These are phyloP conservation scores for Heliconius hermathena DNA, from an alignment of 1,140 invertebrate genomes.

Conservation along the genomic window DNA sequence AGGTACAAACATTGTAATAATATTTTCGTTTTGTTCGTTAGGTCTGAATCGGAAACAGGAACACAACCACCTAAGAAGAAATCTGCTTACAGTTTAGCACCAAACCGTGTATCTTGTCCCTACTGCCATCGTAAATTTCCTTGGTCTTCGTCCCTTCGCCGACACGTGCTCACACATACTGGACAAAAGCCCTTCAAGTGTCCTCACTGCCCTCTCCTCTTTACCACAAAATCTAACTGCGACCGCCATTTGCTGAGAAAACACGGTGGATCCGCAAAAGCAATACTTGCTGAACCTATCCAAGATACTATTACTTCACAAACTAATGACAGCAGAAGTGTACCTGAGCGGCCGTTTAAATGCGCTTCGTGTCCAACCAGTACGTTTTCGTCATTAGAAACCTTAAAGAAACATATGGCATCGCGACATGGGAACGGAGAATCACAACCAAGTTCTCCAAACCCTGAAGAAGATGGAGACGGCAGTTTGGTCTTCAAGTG, in stretches of 20 bases:
- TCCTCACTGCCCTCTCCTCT: conserved; percentile 93
- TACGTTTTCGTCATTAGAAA: conserved; percentile 91
- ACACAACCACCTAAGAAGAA: conserved; percentile 89
- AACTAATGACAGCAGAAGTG: conserved; percentile 82
- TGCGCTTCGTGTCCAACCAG: conserved; percentile 92
- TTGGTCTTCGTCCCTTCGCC: conserved; percentile 95
- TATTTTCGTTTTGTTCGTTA: conserved; percentile 51
- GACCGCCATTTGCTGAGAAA: conserved; percentile 96
- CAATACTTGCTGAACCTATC: conserved; percentile 71
- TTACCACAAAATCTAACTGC: conserved; percentile 98
- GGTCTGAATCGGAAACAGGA: conserved; percentile 83
- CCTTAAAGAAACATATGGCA: conserved; percentile 89
- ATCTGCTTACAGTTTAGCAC: conserved; percentile 97
- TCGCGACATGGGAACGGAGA: conserved; percentile 84
- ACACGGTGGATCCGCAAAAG: conserved; percentile 85
- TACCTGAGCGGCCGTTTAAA: conserved; percentile 91
- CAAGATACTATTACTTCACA: conserved; percentile 57
- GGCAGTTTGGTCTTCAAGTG: conserved; percentile 93
- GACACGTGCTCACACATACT: conserved; percentile 96
- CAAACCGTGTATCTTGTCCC: conserved; percentile 95
- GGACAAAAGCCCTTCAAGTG: conserved; percentile 98
- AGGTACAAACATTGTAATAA: neutral
- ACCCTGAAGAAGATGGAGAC: conserved; percentile 72
- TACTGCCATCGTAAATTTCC: conserved; percentile 96
- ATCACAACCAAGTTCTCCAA: conserved; percentile 69